Evolutionary conservation across 1,140 invertebrate genomes (phyloP), one percentile per base, ranked within the genome.

Genomic region (Lineus longissimus): DNA sequence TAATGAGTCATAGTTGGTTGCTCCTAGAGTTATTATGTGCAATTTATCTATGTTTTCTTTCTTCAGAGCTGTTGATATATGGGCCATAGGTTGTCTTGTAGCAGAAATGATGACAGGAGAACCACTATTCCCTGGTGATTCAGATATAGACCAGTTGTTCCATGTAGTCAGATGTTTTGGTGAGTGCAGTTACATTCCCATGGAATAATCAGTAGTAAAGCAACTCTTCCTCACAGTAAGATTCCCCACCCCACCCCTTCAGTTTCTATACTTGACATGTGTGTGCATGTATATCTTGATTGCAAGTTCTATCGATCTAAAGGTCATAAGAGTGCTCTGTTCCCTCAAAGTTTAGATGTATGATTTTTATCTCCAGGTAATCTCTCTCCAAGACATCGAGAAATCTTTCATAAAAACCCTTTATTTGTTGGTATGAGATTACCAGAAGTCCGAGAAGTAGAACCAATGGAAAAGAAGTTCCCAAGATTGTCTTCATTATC

Each of bases 331-430:
- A n/a, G n/a, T n/a, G n/a, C n/a, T n/a, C n/a, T n/a, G n/a, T n/a
- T n/a, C n/a, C n/a, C n/a, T n/a, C n/a, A n/a, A n/a, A n/a, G n/a
- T n/a, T n/a, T n/a, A n/a, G n/a, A n/a, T n/a, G 33, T 36, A 7
- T 15, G 4, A 33, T 61, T 55, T 47, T 55, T 27, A 58, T 55
- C 45, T 69, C 13, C 66, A 84, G 83, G 83, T 55, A 81, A 82
- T 66, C 70, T 84, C 62, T 78, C 77, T 41, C 73, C 82, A 0
- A 81, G 86, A 2, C 88, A 90, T 75, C 86, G 87, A 77, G 85
- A 87, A 65, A 77, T 89, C 31, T 85, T 89, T 62, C 77, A 84
- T 13, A 83, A 84, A 65, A 85, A 87, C 70, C 82, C 86, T 23
- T 73, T 84, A 62, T 81, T 85, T 73, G 76, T 81, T 74, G 84